Conservation (phyloP, 37 sponge, comb jelly and placozoan species). For the Haliclona indistincta region DNA sequence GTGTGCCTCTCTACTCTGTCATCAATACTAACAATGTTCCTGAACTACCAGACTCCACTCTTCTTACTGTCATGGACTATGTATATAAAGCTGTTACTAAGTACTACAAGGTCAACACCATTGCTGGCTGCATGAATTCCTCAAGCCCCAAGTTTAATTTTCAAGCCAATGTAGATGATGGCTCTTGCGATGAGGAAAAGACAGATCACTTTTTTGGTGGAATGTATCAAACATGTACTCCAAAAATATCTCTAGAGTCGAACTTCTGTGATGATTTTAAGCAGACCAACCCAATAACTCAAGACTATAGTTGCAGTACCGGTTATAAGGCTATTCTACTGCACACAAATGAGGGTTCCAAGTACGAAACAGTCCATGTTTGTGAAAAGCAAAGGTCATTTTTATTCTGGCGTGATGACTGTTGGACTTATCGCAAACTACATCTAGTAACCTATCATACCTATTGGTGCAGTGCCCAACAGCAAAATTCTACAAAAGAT, state of each 20-base stretch:
- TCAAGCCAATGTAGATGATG: conserved; percentile 67
- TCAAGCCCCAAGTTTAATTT: conserved; percentile 61
- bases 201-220: conserved; percentile 73
- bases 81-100: conserved; percentile 47
- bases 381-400: too few relatives aligned
- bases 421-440: too few relatives aligned
- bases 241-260: conserved; percentile 7
- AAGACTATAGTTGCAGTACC: conserved; percentile 46
- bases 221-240: conserved; percentile 65
- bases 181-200: conserved; percentile 27
- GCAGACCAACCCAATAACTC: conserved; percentile 66
- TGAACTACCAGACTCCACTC: conserved; percentile 53
- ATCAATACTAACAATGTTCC: conserved; percentile 58
- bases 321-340: conserved; percentile 45
- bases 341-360: conserved; percentile 27
- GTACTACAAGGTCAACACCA: conserved; percentile 76
- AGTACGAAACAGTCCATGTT: conserved; percentile 7
- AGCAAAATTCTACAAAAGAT: too few relatives aligned
- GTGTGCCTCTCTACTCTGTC: conserved; percentile 66
- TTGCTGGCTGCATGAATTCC: conserved; percentile 52
- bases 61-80: conserved; percentile 29
- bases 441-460: conserved; percentile 41
- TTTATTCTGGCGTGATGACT: too few relatives aligned
- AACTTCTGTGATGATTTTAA: conserved; percentile 25
- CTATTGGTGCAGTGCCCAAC: conserved; percentile 67